Percentiles rank a stretch among this genome's conserved stretches.
These are phyloP conservation scores for Pristionchus arcanus DNA, from an alignment of 2,888 invertebrate species.

Conservation along the genomic window DNA sequence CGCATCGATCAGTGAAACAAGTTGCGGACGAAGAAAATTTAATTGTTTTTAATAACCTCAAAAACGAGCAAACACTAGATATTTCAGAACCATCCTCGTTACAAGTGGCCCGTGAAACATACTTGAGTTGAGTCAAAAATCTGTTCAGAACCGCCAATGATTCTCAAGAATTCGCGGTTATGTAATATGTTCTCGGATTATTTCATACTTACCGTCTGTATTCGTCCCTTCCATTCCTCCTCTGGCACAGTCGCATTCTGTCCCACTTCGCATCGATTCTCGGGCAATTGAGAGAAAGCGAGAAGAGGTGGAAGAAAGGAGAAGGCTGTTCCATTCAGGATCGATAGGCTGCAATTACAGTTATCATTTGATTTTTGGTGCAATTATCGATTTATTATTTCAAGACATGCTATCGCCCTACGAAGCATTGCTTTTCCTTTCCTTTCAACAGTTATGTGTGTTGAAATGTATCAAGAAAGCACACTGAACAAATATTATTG, in stretches of 20 bases:
- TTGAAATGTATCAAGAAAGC: no score
- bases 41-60: no score
- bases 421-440: no score
- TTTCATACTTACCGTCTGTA: slow-evolving; percentile 59
- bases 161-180: no score
- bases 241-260: slow-evolving; percentile 66
- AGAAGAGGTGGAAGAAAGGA: slow-evolving; percentile 74
- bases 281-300: slow-evolving; percentile 67
- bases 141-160: no score
- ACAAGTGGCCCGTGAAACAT: not conserved
- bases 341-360: slow-evolving; percentile 66
- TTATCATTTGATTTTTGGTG: no score
- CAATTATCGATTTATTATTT: no score
- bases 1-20: not conserved
- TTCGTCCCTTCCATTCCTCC: slow-evolving; percentile 64
- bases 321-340: slow-evolving; percentile 75
- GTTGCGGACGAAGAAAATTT: not conserved
- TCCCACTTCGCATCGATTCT: slow-evolving; percentile 62
- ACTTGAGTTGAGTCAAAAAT: not conserved
- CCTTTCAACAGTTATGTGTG: no score
- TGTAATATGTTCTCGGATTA: no score
- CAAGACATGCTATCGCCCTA: no score
- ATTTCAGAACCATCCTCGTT: not conserved
- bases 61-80: no score
- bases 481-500: no score